These are phyloP conservation scores for Pterocles gutturalis DNA, from an alignment of 2,113 vertebrate species.

Conservation along the genomic window DNA sequence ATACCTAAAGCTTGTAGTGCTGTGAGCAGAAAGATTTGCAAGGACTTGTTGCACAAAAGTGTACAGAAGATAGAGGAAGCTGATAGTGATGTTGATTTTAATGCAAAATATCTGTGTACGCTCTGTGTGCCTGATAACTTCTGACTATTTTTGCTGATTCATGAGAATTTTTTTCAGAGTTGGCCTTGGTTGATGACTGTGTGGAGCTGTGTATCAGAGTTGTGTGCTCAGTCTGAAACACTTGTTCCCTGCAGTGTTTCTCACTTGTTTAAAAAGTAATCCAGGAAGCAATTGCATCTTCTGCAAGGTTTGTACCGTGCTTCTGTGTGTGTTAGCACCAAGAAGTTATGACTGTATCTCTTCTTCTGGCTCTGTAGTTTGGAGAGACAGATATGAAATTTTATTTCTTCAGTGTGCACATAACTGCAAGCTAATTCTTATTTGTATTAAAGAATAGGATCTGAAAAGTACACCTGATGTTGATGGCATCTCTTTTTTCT, in stretches of 20 bases:
- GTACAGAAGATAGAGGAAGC: background rate
- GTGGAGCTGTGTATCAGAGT: background rate
- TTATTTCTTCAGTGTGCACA: background rate
- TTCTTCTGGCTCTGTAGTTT: background rate
- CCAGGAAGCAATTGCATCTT: background rate
- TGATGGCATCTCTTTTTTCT: background rate
- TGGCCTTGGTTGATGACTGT: background rate
- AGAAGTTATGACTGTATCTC: background rate
- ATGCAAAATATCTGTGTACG: background rate
- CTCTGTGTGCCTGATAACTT: background rate
- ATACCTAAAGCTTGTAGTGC: background rate
- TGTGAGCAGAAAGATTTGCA: background rate
- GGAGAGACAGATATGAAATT: background rate
- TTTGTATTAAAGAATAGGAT: background rate
- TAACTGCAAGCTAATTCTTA: background rate
- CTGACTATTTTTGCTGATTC: background rate
- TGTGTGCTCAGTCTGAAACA: background rate
- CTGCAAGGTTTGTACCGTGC: background rate
- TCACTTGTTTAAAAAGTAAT: background rate
- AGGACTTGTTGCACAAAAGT: background rate
- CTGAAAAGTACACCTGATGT: background rate
- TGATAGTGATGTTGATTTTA: background rate
- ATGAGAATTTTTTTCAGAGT: background rate
- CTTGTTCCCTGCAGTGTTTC: background rate
- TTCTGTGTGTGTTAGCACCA: background rate